These are phyloP conservation scores for Spodoptera exigua DNA, from an alignment of 2,888 invertebrate genomes.

Conservation along the genomic window DNA sequence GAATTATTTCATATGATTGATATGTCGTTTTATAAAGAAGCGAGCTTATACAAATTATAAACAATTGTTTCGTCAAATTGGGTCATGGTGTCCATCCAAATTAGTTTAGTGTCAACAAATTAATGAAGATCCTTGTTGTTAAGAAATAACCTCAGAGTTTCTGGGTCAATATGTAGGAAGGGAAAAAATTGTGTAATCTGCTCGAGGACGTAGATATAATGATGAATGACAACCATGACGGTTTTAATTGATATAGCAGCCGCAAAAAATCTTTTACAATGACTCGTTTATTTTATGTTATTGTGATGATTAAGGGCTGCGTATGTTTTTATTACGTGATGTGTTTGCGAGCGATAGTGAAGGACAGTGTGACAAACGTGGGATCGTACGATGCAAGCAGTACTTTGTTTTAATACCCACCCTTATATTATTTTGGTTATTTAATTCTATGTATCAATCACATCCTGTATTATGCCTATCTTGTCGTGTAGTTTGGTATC, in stretches of 20 bases:
- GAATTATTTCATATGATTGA: too few relatives aligned
- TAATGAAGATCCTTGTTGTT: conserved; percentile 22
- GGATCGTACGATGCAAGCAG: not conserved
- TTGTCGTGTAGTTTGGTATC: too few relatives aligned
- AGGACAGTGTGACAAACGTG: not conserved
- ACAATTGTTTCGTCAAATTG: conserved; percentile 4
- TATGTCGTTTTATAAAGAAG: too few relatives aligned
- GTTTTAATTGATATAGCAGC: conserved; percentile 51
- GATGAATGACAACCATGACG: conserved; percentile 38
- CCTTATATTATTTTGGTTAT: too few relatives aligned
- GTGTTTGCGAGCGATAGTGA: not conserved
- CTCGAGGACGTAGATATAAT: conserved; percentile 49
- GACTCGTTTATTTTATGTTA: conserved; percentile 8
- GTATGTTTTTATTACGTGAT: conserved; percentile 13
- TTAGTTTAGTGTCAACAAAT: conserved; percentile 16
- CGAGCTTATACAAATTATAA: not conserved
- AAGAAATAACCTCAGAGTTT: conserved; percentile 10
- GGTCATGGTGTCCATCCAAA: conserved; percentile 16
- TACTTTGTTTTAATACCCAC: too few relatives aligned
- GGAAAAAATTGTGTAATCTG: conserved; percentile 43
- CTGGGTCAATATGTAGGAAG: conserved; percentile 24
- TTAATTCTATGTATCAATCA: too few relatives aligned
- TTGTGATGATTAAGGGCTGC: conserved; percentile 34
- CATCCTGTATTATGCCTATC: too few relatives aligned
- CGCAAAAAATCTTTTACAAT: conserved; percentile 48